Conservation (phyloP, 1,140 invertebrate genomes). For the Drosophila biarmipes region DNA sequence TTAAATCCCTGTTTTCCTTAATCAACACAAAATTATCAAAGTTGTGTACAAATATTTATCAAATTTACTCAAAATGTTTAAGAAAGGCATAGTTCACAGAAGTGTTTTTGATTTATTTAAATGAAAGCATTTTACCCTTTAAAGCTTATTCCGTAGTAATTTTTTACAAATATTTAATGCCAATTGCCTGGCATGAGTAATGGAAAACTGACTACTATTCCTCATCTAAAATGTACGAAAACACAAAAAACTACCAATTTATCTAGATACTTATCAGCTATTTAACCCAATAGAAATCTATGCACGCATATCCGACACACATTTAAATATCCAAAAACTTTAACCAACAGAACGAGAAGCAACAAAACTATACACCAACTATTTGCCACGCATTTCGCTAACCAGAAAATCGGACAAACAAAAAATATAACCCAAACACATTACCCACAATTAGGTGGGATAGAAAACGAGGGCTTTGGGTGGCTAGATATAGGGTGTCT, state of each 20-base stretch:
- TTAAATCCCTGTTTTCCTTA: too few species aligned
- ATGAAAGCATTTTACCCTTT: not conserved
- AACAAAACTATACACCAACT: slow-evolving; percentile 17
- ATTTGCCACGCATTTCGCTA: slow-evolving; percentile 29
- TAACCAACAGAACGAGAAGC: slow-evolving; percentile 10
- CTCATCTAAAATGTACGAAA: not conserved
- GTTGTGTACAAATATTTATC: too few species aligned
- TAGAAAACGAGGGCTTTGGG: slow-evolving; percentile 5
- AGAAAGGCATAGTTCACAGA: too few species aligned
- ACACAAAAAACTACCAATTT: not conserved
- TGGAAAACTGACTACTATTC: not conserved
- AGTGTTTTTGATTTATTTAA: too few species aligned
- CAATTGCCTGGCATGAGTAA: not conserved
- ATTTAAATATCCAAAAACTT: slow-evolving; percentile 22
- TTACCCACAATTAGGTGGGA: slow-evolving; percentile 43
- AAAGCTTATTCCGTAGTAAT: not conserved
- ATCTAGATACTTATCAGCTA: slow-evolving; percentile 36
- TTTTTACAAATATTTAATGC: not conserved
- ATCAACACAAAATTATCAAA: too few species aligned
- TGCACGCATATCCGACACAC: slow-evolving; percentile 33
- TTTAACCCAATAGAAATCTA: slow-evolving; percentile 22
- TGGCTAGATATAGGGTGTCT: slow-evolving; percentile 28
- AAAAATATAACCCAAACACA: slow-evolving; percentile 26
- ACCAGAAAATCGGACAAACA: not conserved
- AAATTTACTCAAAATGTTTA: too few species aligned